phyloP scores from a whole-genome alignment of 2,888 invertebrate genomes.

The Lasiommata megera region DNA sequence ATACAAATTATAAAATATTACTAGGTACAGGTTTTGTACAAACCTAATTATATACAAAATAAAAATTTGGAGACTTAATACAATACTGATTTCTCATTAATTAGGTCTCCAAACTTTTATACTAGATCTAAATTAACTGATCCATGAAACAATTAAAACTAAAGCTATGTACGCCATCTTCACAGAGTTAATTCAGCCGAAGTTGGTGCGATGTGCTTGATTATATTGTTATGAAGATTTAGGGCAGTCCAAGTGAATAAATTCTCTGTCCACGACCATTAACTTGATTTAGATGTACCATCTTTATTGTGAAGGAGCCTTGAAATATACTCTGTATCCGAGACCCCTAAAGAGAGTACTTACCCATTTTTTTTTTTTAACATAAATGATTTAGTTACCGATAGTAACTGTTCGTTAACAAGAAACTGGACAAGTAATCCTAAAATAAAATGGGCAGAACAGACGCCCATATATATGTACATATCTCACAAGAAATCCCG shows the following conservation, averaged over 20 bases:
- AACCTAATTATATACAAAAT: too few relatives aligned
- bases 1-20: too few relatives aligned
- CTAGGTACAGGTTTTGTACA: too few relatives aligned
- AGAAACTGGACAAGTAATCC: too few relatives aligned
- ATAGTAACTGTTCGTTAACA: too few relatives aligned
- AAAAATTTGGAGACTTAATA: too few relatives aligned
- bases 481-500: too few relatives aligned
- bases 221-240: constrained; percentile 43
- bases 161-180: constrained; percentile 36
- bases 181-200: constrained; percentile 43
- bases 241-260: constrained; percentile 38
- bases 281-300: constrained; percentile 25
- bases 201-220: constrained; percentile 41
- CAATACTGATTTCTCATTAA: too few relatives aligned
- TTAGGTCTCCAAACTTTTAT: constrained; percentile 17
- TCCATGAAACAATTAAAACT: constrained; percentile 12
- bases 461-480: too few relatives aligned
- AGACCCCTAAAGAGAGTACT: not conserved
- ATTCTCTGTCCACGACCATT: constrained; percentile 30
- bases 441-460: too few relatives aligned
- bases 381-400: too few relatives aligned
- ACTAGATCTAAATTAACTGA: constrained; percentile 5
- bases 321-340: constrained; percentile 1
- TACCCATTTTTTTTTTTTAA: not conserved
- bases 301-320: constrained; percentile 11